Evolutionary conservation across 37 sponge, comb jelly and placozoan species (phyloP).

Genomic region (Ephydatia muelleri): DNA sequence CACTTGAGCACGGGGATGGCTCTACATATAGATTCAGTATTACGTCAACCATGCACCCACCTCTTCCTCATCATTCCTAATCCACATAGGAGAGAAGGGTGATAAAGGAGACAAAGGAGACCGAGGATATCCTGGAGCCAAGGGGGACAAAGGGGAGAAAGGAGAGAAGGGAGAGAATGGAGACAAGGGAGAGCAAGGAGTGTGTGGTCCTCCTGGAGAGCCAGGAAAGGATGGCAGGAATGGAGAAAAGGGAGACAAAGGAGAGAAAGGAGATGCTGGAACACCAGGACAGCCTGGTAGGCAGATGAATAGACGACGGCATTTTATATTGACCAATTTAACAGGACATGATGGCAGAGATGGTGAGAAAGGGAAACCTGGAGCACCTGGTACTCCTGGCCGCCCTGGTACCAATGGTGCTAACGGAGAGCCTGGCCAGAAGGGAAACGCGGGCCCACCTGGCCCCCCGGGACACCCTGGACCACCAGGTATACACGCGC

Average conservation of each 20-base stretch:
- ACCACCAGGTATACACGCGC: too few relatives aligned
- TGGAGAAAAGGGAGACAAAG: not conserved
- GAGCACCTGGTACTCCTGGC: too few relatives aligned
- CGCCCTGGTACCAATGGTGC: too few relatives aligned
- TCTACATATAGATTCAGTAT: not conserved
- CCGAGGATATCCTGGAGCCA: conserved; percentile 56
- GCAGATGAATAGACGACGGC: not conserved
- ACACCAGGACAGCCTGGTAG: not conserved
- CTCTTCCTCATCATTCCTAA: not conserved
- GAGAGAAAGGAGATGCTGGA: conserved; percentile 4
- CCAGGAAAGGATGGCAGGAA: not conserved
- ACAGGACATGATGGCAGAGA: not conserved
- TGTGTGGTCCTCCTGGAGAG: not conserved
- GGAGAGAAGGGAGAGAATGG: not conserved
- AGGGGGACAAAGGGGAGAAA: not conserved
- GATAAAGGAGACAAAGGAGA: conserved; percentile 54
- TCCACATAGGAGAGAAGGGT: conserved; percentile 32
- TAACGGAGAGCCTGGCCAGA: too few relatives aligned
- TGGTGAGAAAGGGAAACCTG: too few relatives aligned
- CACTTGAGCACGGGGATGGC: too few relatives aligned
- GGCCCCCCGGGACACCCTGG: too few relatives aligned
- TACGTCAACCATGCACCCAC: not conserved
- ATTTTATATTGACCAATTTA: not conserved
- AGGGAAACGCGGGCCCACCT: too few relatives aligned
- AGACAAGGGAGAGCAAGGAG: not conserved